Conservation (phyloP, 2,888 invertebrate species). For the Antheraea yamamai region DNA sequence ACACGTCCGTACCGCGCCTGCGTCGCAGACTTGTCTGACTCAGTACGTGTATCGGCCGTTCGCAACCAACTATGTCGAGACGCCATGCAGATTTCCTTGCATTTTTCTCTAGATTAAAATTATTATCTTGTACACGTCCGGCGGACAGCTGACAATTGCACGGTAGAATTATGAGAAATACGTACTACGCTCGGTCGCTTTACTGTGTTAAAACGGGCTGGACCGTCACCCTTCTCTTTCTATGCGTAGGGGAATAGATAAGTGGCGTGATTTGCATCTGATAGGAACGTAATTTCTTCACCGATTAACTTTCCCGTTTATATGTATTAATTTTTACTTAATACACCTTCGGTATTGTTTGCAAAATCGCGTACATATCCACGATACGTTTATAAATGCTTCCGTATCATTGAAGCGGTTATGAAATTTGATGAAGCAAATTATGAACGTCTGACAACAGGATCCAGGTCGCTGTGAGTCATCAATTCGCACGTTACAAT, state of each 20-base stretch:
- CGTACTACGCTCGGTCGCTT: constrained; percentile 67
- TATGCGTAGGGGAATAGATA: constrained; percentile 68
- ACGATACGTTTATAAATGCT: constrained; percentile 23
- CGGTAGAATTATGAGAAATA: constrained; percentile 57
- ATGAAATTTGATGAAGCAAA: constrained; percentile 58
- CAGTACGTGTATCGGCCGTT: constrained; percentile 45
- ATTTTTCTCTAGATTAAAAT: constrained; percentile 53
- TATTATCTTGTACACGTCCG: constrained; percentile 42
- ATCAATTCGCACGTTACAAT: constrained; percentile 52
- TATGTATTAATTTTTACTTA: not conserved
- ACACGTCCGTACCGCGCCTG: constrained; percentile 56
- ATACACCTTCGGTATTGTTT: not conserved
- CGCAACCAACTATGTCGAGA: constrained; percentile 46
- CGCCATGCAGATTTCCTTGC: constrained; percentile 62
- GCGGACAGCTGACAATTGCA: constrained; percentile 56
- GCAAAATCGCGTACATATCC: not conserved
- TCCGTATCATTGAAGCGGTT: constrained; percentile 42
- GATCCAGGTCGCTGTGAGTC: constrained; percentile 63
- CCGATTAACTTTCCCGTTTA: constrained; percentile 54
- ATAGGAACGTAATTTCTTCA: constrained; percentile 70
- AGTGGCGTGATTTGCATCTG: constrained; percentile 74
- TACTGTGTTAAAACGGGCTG: constrained; percentile 68
- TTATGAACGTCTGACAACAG: constrained; percentile 55
- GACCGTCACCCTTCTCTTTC: constrained; percentile 52
- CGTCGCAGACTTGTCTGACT: constrained; percentile 58